Base-by-base conservation (phyloP, 2,797 vertebrate species). In the Falco rusticolus region DNA sequence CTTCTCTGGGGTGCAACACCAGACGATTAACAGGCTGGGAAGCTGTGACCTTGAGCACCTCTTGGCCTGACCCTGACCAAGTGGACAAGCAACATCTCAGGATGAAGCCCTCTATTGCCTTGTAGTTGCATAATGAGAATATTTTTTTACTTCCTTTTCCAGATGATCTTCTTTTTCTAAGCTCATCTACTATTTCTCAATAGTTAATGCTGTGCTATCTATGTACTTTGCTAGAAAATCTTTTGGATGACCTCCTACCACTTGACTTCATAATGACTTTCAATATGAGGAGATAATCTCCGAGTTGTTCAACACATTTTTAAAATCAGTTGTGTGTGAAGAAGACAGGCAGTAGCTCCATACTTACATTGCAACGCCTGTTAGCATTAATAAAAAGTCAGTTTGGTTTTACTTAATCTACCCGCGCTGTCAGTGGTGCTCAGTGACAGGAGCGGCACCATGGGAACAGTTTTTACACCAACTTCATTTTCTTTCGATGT, bases 1-100 rank as follows among this genome's bases (percentile, higher is more conserved):
- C 3, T 71, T 80, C 84, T 59, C 50, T 29, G 50, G 8, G 7
- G 21, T 50, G 19, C 68, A 39, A 77, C 26, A 29, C 22, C 43
- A 48, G 71, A 45, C 7, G 37, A 61, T 3, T n/a, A 59, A 26
- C 4, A 68, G 37, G 37, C 19, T 60, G 54, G 13, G 22, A 79
- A 65, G 53, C 18, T 4, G 11, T 10, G 39, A 87, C 47, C 43
- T 34, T 63, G 47, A 83, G 86, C 43, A 48, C 20, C 20, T 39
- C 19, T 8, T 39, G 41, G 31, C 10, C 65, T 48, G 33, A 28
- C 45, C 43, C 66, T 47, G 16, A 24, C 31, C 45, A 8, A 12
- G 18, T 0, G 6, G 17, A 34, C 22, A 9, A 0, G 4, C 7
- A 17, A 5, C 7, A 22, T 3, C n/a, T 45, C 66, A 51, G 56